These are phyloP conservation scores for Drosophila fungiperda DNA, from an alignment of 2,888 invertebrate species.

Conservation along the genomic window DNA sequence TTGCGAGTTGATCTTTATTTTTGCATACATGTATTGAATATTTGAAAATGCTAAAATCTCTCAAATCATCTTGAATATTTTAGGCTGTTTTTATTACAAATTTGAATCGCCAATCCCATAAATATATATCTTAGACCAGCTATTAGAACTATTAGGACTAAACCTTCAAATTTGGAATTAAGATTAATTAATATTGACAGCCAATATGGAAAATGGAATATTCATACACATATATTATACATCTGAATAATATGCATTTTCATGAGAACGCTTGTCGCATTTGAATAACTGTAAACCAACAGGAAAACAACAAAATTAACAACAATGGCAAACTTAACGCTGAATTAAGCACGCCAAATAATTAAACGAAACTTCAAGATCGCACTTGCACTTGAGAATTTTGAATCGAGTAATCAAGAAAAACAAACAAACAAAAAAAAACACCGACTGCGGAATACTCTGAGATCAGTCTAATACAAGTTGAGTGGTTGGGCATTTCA, in stretches of 20 bases:
- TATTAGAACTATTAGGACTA: too few relatives aligned
- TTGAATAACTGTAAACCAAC: slow-evolving; percentile 21
- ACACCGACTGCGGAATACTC: background rate
- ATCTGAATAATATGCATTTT: background rate
- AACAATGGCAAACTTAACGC: slow-evolving; percentile 12
- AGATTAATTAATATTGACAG: too few relatives aligned
- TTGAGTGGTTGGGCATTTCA: background rate
- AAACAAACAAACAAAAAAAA: background rate
- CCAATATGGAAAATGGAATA: too few relatives aligned
- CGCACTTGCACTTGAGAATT: background rate
- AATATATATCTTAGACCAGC: background rate
- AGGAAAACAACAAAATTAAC: background rate
- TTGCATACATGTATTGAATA: background rate
- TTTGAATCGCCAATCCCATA: background rate
- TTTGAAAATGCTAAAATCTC: background rate
- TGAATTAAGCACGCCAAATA: slow-evolving; percentile 4
- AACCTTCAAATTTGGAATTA: background rate
- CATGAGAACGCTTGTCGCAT: slow-evolving; percentile 11
- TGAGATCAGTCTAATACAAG: background rate
- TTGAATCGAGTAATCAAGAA: background rate
- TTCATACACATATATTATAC: background rate
- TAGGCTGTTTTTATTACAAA: background rate
- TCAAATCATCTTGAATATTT: background rate
- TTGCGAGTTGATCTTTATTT: background rate
- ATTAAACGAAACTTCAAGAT: background rate